phyloP scores from a whole-genome alignment of 1,140 invertebrate genomes.

The Magallana angulata region DNA sequence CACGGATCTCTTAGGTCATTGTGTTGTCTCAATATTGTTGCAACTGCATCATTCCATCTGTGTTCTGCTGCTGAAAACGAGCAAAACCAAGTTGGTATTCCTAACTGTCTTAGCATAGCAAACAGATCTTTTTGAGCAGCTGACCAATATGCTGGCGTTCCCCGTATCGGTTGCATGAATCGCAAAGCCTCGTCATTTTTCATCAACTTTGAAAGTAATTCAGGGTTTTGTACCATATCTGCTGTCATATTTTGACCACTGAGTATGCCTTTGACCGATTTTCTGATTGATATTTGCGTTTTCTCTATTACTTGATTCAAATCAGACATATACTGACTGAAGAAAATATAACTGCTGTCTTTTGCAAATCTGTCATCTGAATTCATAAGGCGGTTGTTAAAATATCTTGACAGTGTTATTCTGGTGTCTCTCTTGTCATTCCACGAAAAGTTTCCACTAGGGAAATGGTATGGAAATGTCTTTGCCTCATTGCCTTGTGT shows the following conservation, averaged over 20 bases:
- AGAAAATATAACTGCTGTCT: too few species aligned
- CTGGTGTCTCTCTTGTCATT: conserved; percentile 34
- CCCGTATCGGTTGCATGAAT: conserved; percentile 56
- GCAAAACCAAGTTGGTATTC: conserved; percentile 53
- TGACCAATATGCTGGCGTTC: conserved; percentile 58
- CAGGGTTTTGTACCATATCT: not conserved
- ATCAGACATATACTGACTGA: too few species aligned
- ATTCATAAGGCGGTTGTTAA: conserved; percentile 1
- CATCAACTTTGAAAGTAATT: not conserved
- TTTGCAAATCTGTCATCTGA: too few species aligned
- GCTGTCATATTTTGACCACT: not conserved
- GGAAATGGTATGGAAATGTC: conserved; percentile 39
- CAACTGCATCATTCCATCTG: conserved; percentile 54
- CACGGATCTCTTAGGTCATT: conserved; percentile 24
- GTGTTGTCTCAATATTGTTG: conserved; percentile 39
- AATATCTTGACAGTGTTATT: conserved; percentile 37
- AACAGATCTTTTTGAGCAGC: conserved; percentile 58
- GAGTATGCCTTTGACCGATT: not conserved
- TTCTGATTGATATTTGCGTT: conserved; percentile 27
- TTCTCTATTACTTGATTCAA: too few species aligned
- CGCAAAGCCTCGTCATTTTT: conserved; percentile 34
- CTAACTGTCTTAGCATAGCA: conserved; percentile 61
- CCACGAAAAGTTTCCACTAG: conserved; percentile 29
- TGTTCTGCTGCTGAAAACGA: conserved; percentile 59
- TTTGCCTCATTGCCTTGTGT: conserved; percentile 45